Evolutionary conservation across 1,140 invertebrate species (phyloP), one percentile per base, ranked within the genome.

Genomic region (Marisa cornuarietis): DNA sequence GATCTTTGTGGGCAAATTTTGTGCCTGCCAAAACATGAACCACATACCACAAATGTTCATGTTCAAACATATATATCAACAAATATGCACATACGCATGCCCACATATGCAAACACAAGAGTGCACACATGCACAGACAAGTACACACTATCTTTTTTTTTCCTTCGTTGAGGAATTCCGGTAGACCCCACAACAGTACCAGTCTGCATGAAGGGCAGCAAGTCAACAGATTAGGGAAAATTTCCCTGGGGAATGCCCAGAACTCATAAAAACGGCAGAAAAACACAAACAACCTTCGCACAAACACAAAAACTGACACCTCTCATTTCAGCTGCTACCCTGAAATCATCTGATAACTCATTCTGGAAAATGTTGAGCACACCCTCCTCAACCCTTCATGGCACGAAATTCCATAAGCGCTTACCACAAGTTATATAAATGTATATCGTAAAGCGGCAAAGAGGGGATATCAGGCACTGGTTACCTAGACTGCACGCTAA

Each of bases 91-190:
- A 75, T 26, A 62, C 72, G 5, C 52, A 75, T 61, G 31, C 58
- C 1, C 54, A 75, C 54, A 62, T 54, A 75, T 61, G 62, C 73
- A 26, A 11, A 75, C 26, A 54, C 72, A 54, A n/a, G 61, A 14
- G 61, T 54, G 62, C 54, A 61, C 73, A 75, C 73, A 61, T 24
- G 62, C 6, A 62, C 74, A 76, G 18, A 49, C 74, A 49, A 42
- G 11, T 26, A n/a, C n/a, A 75, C 22, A 68, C 22, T 68, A 18
- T 63, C 62, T 63, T 63, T 63, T 63, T 63, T 63, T n/a, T 20
- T 7, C 62, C 18, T 7, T 20, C 1, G 2, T 2, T 2, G 22
- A 31, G n/a, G 26, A 31, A 68, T 73, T n/a, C 54, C 49, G 51
- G 42, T 16, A 52, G 49, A 22, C 20, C 16, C 18, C 6, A 22